Evolutionary conservation across 2,888 invertebrate species (phyloP), one percentile per base, ranked within the genome.

Genomic region (Philhelius pedissequus): DNA sequence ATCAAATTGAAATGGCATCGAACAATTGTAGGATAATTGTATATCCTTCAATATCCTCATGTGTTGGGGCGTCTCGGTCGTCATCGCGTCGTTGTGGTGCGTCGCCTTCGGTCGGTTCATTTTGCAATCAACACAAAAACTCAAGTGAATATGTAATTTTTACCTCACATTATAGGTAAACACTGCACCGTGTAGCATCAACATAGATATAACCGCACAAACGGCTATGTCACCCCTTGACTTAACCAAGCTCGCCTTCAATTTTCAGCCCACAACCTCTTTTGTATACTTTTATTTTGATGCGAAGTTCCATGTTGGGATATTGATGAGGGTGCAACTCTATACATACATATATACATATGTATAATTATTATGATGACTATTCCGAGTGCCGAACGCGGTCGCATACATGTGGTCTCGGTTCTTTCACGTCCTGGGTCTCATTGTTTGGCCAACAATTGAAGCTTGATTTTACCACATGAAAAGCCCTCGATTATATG

Each of bases 371-470:
- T 84, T 84, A 84, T 84, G 71, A 84, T 84, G 71, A 79, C 79
- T 84, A 79, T 79, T 79, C 71, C 58, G 52, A 70, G 70, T 52
- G 69, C 58, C 30, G 48, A 45, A 32, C 25, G 70, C 70, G 52
- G 62, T 62, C 56, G 35, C 32, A 73, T 62, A 45, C 60, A 38
- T 83, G 77, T 30, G 84, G 83, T 56, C 20, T 78, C 54, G 74
- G 60, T 79, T 75, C 70, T 60, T 71, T 75, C 45, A 50, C n/a
- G 32, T 48, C 64, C 50, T 40, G 84, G 20, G 32, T 56, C 32
- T 32, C 78, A 71, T 84, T 84, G 84, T 84, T 84, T 84, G 79
- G 52, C 75, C 71, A 84, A 84, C 79, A 84, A 84, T 84, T 70
- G 83, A 78, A 75, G 79, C 79, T 56, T 84, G 83, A 84, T 84